phyloP scores from a whole-genome alignment of 1,140 invertebrate species.

The Drosophila nikananu region DNA sequence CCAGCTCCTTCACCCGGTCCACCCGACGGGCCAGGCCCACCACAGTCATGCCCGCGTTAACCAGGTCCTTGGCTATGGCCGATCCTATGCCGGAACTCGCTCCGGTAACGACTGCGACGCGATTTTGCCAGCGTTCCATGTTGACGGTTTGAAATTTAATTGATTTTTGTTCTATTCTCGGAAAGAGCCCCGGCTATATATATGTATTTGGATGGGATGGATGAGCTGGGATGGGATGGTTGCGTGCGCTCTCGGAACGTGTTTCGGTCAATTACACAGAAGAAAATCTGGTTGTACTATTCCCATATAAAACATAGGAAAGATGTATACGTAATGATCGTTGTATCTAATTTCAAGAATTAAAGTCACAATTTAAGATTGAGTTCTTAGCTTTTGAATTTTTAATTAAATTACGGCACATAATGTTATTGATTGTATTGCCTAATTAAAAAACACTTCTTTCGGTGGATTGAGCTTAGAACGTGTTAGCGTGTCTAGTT shows the following conservation, averaged over 20 bases:
- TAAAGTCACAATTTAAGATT: background rate
- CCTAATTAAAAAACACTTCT: background rate
- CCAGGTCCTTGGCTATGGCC: constrained; percentile 87
- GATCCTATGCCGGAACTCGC: constrained; percentile 91
- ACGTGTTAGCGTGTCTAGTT: constrained; percentile 22
- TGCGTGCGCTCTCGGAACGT: constrained; percentile 20
- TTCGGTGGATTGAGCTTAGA: background rate
- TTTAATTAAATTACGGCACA: too few relatives aligned
- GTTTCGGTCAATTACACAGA: constrained; percentile 15
- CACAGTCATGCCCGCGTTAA: constrained; percentile 88
- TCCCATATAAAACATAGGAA: background rate
- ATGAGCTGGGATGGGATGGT: background rate
- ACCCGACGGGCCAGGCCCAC: constrained; percentile 89
- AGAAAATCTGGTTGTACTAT: background rate
- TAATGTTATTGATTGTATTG: too few relatives aligned
- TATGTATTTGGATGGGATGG: constrained; percentile 11
- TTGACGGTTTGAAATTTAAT: constrained; percentile 2
- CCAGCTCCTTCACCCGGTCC: constrained; percentile 86
- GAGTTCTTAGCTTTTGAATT: too few relatives aligned
- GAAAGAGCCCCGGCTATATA: constrained; percentile 18
- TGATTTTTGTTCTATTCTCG: background rate
- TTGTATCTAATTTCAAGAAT: background rate
- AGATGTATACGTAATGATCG: too few relatives aligned
- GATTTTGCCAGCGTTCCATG: constrained; percentile 90
- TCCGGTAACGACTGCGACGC: constrained; percentile 90